Evolutionary conservation across 2,113 vertebrate species (phyloP).

Genomic region (Labeo catla): DNA sequence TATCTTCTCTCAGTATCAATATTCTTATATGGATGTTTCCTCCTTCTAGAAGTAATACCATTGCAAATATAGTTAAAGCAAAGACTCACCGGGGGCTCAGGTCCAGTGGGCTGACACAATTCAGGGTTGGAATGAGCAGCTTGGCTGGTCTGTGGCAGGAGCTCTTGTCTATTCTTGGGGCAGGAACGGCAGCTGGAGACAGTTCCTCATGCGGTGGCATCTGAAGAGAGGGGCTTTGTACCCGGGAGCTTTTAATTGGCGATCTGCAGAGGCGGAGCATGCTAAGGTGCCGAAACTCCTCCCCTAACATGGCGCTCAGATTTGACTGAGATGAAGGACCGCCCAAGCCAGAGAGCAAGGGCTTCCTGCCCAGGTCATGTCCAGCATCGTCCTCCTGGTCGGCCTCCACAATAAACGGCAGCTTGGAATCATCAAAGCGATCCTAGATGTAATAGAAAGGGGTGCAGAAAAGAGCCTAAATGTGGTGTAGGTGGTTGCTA

Average conservation of each 20-base stretch:
- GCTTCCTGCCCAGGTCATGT: slow-evolving; percentile 70
- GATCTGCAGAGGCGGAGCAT: slow-evolving; percentile 79
- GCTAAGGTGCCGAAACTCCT: slow-evolving; percentile 82
- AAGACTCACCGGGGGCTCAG: slow-evolving; percentile 87
- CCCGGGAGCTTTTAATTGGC: slow-evolving; percentile 74
- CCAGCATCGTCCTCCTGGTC: slow-evolving; percentile 70
- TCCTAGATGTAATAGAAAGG: slow-evolving; percentile 65
- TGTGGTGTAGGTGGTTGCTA: not conserved
- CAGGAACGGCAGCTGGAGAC: slow-evolving; percentile 17
- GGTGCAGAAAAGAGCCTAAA: not conserved
- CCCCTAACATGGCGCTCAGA: slow-evolving; percentile 82
- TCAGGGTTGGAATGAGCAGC: slow-evolving; percentile 85
- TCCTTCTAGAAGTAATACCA: not conserved
- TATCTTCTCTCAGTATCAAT: not conserved
- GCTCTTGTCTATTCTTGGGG: slow-evolving; percentile 47
- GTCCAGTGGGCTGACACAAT: slow-evolving; percentile 80
- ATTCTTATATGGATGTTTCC: not conserved
- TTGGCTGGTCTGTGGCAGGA: slow-evolving; percentile 75
- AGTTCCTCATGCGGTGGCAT: slow-evolving; percentile 63
- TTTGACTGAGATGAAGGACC: slow-evolving; percentile 77
- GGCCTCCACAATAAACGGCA: slow-evolving; percentile 80
- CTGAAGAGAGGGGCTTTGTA: slow-evolving; percentile 76
- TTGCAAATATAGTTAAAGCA: not conserved
- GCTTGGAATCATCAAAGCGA: slow-evolving; percentile 76
- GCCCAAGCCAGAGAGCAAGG: slow-evolving; percentile 77